Percentiles rank a stretch among this genome's conserved stretches.
Conservation (phyloP, 2,797 vertebrate genomes). For the Neosilurus mollespiculum region DNA sequence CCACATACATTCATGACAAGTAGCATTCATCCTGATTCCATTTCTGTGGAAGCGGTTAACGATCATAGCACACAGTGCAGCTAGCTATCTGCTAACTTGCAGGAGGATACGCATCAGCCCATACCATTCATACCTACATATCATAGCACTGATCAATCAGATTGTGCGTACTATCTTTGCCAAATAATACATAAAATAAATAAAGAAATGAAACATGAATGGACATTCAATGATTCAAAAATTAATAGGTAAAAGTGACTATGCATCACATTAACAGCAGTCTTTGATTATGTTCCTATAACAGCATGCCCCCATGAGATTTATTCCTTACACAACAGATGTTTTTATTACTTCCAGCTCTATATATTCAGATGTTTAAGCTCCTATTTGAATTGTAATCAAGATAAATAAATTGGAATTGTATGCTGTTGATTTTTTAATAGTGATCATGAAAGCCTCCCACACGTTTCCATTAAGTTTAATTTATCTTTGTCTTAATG, state of each 20-base stretch:
- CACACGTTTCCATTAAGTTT: background rate
- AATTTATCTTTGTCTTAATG: too few species aligned
- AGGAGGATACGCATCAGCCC: too few species aligned
- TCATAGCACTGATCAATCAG: too few species aligned
- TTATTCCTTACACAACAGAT: background rate
- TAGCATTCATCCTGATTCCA: too few species aligned
- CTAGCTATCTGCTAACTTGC: too few species aligned
- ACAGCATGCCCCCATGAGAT: background rate
- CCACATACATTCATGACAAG: too few species aligned
- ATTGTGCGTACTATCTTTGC: too few species aligned
- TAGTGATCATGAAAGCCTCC: background rate
- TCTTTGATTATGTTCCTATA: background rate
- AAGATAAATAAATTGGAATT: slow-evolving; percentile 1
- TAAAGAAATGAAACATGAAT: background rate
- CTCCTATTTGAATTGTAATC: background rate
- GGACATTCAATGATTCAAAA: background rate
- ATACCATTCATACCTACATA: too few species aligned
- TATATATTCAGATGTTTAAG: background rate
- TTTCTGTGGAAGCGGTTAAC: too few species aligned
- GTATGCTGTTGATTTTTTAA: slow-evolving; percentile 6
- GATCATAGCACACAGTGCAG: too few species aligned
- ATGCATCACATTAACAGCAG: background rate
- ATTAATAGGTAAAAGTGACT: background rate
- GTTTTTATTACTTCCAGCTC: background rate
- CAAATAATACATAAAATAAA: too few species aligned